phyloP scores from a whole-genome alignment of 1,140 invertebrate species.

The Ostrea edulis region DNA sequence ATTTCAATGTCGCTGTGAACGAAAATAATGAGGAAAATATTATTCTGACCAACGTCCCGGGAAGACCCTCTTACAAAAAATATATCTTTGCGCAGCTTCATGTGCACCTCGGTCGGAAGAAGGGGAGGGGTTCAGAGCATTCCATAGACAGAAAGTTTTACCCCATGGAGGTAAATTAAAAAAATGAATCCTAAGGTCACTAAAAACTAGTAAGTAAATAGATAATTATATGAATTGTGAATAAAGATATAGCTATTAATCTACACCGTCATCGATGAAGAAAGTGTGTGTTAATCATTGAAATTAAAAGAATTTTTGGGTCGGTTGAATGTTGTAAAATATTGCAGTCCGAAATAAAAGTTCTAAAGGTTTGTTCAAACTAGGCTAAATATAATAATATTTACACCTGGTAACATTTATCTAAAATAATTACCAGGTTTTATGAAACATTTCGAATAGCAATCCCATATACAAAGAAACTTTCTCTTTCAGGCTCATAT shows the following conservation, averaged over 20 bases:
- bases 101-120: neutral
- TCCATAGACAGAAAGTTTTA: slow-evolving; percentile 27
- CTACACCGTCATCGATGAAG: too few species aligned
- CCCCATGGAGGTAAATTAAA: slow-evolving; percentile 14
- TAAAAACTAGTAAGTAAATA: too few species aligned
- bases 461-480: neutral
- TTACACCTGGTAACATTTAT: too few species aligned
- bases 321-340: too few species aligned
- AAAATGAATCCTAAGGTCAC: too few species aligned
- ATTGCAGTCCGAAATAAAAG: too few species aligned
- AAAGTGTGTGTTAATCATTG: neutral
- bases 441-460: neutral
- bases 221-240: too few species aligned
- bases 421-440: too few species aligned
- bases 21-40: neutral
- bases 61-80: neutral
- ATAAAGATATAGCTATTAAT: neutral
- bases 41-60: neutral
- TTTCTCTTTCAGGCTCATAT: neutral
- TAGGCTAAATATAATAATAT: too few species aligned
- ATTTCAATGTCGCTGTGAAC: slow-evolving; percentile 4
- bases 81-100: slow-evolving; percentile 34
- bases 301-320: neutral
- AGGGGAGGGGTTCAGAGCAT: slow-evolving; percentile 27
- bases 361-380: too few species aligned